Base-by-base conservation (phyloP, 2,888 invertebrate genomes). In the Acleris laterana region DNA sequence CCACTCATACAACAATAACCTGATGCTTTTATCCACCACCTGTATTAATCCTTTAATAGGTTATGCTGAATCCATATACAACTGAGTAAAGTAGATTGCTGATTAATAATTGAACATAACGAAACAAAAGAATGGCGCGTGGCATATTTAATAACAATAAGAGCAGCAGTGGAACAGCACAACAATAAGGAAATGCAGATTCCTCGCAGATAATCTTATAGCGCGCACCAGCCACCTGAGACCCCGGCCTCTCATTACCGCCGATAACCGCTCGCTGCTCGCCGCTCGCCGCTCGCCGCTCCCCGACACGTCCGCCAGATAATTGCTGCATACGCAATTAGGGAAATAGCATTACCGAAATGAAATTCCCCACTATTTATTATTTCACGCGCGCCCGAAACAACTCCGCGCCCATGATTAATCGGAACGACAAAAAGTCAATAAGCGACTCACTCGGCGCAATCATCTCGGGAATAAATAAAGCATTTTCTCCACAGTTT, bases 321-420 rank as follows among this genome's bases (percentile, higher is more conserved):
- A 86, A 88, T 87, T 87, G 79, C 81, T 77, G 81, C 81, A 84
- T 82, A 82, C 78, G 78, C 80, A 87, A 90, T 88, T 85, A 87
- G 74, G 76, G 76, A 79, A 83, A 82, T 78, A 76, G 80, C 80
- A 84, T 87, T 83, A 86, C 72, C 73, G 68, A 77, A 83, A 84
- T 83, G 76, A 78, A 83, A 80, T 82, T 80, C 76, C 70, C 71
- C 74, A 59, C 55, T 63, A 64, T 64, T 61, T 52, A 68, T 58
- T 62, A 64, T 62, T 66, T 62, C 66, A 70, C 63, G 59, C 69
- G 68, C 73, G 71, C 70, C 71, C 70, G 72, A 78, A 77, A 74
- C 77, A 77, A 77, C 78, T 77, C 73, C 74, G 76, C 76, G 72
- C 70, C 71, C 69, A 77, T 83, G 81, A 87, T 82, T 85, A 84